Evolutionary conservation across 2,113 vertebrate genomes (phyloP).

Genomic region (Zingel zingel): DNA sequence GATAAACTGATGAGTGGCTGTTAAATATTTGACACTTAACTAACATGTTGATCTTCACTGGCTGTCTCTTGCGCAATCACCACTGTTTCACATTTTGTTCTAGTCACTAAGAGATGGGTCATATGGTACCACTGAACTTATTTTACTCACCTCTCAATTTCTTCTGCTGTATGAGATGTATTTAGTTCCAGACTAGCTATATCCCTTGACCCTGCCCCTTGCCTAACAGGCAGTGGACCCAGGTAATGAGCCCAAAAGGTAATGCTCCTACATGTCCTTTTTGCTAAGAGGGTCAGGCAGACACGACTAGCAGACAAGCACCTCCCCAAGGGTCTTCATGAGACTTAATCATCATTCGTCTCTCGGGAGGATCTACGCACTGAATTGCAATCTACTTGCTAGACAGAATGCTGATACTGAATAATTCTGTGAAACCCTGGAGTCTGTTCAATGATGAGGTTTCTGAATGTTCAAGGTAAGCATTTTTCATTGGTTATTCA

Average conservation of each 20-base stretch:
- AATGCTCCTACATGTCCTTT: background rate
- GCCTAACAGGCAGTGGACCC: background rate
- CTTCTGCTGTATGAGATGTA: background rate
- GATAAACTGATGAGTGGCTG: background rate
- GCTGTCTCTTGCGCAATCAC: background rate
- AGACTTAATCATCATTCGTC: slow-evolving; percentile 26
- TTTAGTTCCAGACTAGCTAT: background rate
- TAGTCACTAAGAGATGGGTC: background rate
- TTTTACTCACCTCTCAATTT: background rate
- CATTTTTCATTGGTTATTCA: background rate
- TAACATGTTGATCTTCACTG: background rate
- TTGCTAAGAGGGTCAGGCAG: background rate
- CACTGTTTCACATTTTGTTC: background rate
- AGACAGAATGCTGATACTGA: background rate
- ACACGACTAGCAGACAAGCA: background rate
- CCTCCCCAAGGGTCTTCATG: background rate
- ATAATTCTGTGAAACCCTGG: background rate
- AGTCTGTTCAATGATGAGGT: background rate
- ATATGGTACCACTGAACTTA: background rate
- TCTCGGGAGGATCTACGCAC: background rate
- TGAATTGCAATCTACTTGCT: background rate
- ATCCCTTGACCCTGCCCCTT: background rate
- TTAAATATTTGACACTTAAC: slow-evolving; percentile 6
- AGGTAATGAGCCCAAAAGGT: slow-evolving; percentile 11
- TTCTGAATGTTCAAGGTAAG: background rate